A percentile compares a stretch with the other conserved stretches of the same genome.
phyloP scores from a whole-genome alignment of 2,888 invertebrate genomes.

The Ypsolopha scabrella region DNA sequence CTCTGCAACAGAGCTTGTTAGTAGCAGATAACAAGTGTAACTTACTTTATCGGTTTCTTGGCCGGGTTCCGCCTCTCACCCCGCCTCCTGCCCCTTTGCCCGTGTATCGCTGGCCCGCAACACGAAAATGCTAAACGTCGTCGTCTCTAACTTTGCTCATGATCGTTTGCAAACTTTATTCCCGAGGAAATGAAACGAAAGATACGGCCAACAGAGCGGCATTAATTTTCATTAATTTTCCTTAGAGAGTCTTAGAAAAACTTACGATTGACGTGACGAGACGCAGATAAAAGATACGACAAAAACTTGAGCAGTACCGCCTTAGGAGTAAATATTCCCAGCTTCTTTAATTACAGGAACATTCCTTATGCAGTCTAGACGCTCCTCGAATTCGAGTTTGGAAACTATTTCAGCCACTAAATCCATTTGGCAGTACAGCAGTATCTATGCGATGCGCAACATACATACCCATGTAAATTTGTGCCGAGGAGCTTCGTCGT shows the following conservation, averaged over 20 bases:
- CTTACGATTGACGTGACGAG: background rate
- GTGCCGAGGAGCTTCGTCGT: constrained; percentile 42
- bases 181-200: constrained; percentile 9
- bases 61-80: background rate
- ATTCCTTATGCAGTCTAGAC: constrained; percentile 28
- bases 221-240: constrained; percentile 1
- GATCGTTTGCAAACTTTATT: constrained; percentile 10
- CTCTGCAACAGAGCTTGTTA: constrained; percentile 13
- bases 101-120: constrained; percentile 1
- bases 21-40: constrained; percentile 21
- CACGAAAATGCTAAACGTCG: constrained; percentile 6
- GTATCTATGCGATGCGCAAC: constrained; percentile 44
- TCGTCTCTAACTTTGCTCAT: constrained; percentile 7
- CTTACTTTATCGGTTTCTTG: constrained; percentile 26
- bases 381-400: constrained; percentile 31
- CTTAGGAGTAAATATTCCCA: no score
- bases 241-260: background rate
- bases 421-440: constrained; percentile 43
- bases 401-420: constrained; percentile 59
- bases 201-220: constrained; percentile 2
- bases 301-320: no score
- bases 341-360: constrained; percentile 43
- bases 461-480: constrained; percentile 64
- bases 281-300: no score
- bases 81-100: background rate